Percentiles rank a stretch among this genome's conserved stretches.
Conservation (phyloP, 2,888 invertebrate species). For the Hedya salicella region DNA sequence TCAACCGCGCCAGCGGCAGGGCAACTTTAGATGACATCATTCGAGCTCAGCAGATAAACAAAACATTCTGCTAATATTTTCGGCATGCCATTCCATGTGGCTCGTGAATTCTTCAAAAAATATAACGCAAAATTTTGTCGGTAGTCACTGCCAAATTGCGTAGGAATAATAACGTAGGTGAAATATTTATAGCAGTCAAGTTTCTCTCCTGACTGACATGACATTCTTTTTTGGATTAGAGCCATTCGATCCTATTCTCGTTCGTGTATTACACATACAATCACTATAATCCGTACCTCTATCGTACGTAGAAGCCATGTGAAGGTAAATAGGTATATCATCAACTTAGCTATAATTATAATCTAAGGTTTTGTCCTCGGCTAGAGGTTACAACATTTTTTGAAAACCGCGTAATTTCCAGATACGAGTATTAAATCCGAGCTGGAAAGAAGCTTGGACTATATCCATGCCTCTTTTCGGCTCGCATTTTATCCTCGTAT, state of each 20-base stretch:
- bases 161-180: constrained; percentile 45
- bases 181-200: constrained; percentile 46
- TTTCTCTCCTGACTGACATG: constrained; percentile 37
- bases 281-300: background rate
- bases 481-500: no score
- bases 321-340: no score
- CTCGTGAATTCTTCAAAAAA: constrained; percentile 18
- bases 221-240: constrained; percentile 45
- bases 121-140: constrained; percentile 15
- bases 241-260: constrained; percentile 41
- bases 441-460: no score
- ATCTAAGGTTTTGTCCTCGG: no score
- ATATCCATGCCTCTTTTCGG: no score
- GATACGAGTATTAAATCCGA: no score
- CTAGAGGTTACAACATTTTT: no score
- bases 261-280: no score
- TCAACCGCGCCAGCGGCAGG: background rate
- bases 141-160: constrained; percentile 47
- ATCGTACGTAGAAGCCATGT: background rate
- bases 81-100: background rate
- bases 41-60: background rate
- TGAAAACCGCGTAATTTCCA: no score
- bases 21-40: background rate
- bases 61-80: background rate
- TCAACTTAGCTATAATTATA: no score